These are phyloP conservation scores for Drosophila histrio DNA, from an alignment of 2,888 invertebrate species.

Conservation along the genomic window DNA sequence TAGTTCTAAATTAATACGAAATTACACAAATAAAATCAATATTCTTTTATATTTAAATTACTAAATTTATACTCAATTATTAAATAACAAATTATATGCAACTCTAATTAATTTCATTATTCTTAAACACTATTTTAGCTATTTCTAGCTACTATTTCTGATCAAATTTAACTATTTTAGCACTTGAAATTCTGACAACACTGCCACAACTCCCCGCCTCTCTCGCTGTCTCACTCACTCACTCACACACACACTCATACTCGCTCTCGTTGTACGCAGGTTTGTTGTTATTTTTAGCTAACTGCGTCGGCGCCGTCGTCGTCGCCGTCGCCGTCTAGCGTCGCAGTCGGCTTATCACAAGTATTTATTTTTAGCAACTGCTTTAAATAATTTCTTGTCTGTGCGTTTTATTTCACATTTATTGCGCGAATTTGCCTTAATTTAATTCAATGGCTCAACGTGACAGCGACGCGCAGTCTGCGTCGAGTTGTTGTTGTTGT, in stretches of 20 bases:
- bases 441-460: slow-evolving; percentile 55
- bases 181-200: too few species aligned
- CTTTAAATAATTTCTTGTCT: slow-evolving; percentile 56
- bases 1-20: too few species aligned
- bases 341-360: slow-evolving; percentile 62
- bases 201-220: neutral
- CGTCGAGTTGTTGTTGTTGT: slow-evolving; percentile 24
- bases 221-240: neutral
- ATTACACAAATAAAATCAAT: too few species aligned
- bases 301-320: slow-evolving; percentile 53
- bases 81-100: too few species aligned
- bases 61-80: too few species aligned
- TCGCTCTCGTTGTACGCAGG: slow-evolving; percentile 16
- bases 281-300: slow-evolving; percentile 61
- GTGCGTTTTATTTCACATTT: slow-evolving; percentile 39
- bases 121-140: too few species aligned
- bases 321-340: slow-evolving; percentile 26
- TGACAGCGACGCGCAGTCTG: slow-evolving; percentile 38
- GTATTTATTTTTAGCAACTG: slow-evolving; percentile 63
- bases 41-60: too few species aligned
- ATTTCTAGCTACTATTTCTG: too few species aligned
- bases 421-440: slow-evolving; percentile 65
- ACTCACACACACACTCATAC: neutral
- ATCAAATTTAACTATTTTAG: too few species aligned
- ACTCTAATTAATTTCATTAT: too few species aligned